Base-by-base conservation (phyloP, 2,113 vertebrate genomes). In the Podarcis muralis region DNA sequence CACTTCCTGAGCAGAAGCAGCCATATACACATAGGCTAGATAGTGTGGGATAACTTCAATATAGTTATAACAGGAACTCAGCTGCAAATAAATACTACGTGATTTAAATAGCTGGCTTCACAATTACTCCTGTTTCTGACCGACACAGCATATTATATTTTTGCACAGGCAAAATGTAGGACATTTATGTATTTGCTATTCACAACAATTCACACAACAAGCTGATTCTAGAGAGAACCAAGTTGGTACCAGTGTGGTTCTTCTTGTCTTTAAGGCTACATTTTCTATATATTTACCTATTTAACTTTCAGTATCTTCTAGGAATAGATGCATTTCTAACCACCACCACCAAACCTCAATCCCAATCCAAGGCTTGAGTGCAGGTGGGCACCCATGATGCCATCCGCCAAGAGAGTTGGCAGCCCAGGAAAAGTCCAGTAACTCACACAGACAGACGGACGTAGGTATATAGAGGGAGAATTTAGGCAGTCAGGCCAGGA, bases 401-500 rank as follows among this genome's bases (percentile, higher is more conserved):
- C 35, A 35, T 16, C 48, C 48, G 48, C 48, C 11, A 53, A 53
- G 16, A 35, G n/a, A 57, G 18, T 8, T 59, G 48, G 30, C 18
- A 62, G n/a, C 79, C 4, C 53, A 32, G 16, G 27, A 30, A 80
- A 37, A 40, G 18, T 62, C 57, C n/a, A 37, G n/a, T 65, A 23
- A 40, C 18, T 37, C 68, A 27, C 35, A 25, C 32, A 35, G 16
- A 40, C 20, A 40, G 7, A 75, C 15, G 15, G 18, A 75, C 72
- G 27, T 7, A 27, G 22, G 37, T 80, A n/a, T 8, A 22, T 35
- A n/a, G 20, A 62, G 23, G 53, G 9, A 62, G 30, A 57, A 5
- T 0, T 16, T 53, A 1, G 16, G 4, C 11, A 1, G 6, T 5
- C 11, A 6, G 5, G 68, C 27, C 32, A 30, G 81, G 1, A 1